These are phyloP conservation scores for Spisula solida DNA, from an alignment of 2,888 invertebrate genomes.

Conservation along the genomic window DNA sequence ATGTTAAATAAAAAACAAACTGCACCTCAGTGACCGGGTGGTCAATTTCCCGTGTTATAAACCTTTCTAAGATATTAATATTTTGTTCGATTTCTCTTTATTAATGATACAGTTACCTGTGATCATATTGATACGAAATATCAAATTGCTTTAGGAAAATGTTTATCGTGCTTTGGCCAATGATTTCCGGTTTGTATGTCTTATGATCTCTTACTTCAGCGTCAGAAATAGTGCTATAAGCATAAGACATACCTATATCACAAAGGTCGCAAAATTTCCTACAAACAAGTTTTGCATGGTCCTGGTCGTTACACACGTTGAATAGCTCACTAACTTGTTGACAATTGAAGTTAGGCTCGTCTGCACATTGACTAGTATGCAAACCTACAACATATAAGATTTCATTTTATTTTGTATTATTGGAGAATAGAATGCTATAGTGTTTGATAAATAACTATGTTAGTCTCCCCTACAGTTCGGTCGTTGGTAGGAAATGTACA, in stretches of 20 bases:
- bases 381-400: not conserved
- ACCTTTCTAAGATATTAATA: too few species aligned
- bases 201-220: not conserved
- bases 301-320: conserved; percentile 22
- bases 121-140: not conserved
- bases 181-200: not conserved
- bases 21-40: too few species aligned
- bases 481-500: too few species aligned
- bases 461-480: too few species aligned
- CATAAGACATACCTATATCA: not conserved
- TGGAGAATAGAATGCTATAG: too few species aligned
- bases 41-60: too few species aligned
- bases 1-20: too few species aligned
- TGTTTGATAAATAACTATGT: too few species aligned
- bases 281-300: conserved; percentile 35
- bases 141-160: not conserved
- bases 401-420: too few species aligned
- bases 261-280: conserved; percentile 26
- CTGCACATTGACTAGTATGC: not conserved
- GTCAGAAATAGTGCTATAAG: not conserved
- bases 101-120: too few species aligned
- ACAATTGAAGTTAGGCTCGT: conserved; percentile 28
- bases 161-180: not conserved
- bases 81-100: too few species aligned
- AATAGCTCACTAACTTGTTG: conserved; percentile 3